Base-by-base conservation (phyloP, 2,113 vertebrate species). In the Xiphophorus hellerii region DNA sequence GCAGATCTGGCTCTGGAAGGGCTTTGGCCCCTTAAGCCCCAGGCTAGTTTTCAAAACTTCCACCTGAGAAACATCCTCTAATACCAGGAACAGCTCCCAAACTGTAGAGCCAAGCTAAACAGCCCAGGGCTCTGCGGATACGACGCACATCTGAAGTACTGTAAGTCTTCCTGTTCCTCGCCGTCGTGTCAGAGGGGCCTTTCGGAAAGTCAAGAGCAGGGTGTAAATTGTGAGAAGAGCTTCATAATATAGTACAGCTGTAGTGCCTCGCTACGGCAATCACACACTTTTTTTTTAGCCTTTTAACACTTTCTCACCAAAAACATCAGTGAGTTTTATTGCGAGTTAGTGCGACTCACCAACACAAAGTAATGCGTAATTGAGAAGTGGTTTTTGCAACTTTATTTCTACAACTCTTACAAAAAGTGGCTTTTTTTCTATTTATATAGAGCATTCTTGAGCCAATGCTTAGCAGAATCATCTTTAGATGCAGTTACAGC, bases 1-100 rank as follows among this genome's bases (percentile, higher is more conserved):
- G 58, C 17, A 9, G 15, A 63, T 63, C 13, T 25, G 62, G 67
- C 62, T 73, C 33, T 35, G 8, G 68, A 80, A 65, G 44, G 9
- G 17, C 25, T 78, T 80, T 28, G 39, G 27, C 69, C 54, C 69
- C 69, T 37, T 27, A 61, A 61, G 69, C 33, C 25, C 51, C 30
- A 28, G 48, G 54, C 31, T 37, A 0, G 31, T 37, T 37, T 60
- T 35, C 27, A 14, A 71, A 35, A 28, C 29, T 37, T 61, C 51
- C 54, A 27, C n/a, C n/a, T 71, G 15, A 71, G 69, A 61, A 60
- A 37, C 44, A 20, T 48, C 39, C 42, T 58, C 51, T n/a, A 58
- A 58, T 58, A 7, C 51, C 17, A 51, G 66, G 44, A 51, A 69
- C 28, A 22, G 66, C 28, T 31, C 28, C 42, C 28, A 42, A 25